These are phyloP conservation scores for Hermetia illucens DNA, from an alignment of 1,140 invertebrate species.

Conservation along the genomic window DNA sequence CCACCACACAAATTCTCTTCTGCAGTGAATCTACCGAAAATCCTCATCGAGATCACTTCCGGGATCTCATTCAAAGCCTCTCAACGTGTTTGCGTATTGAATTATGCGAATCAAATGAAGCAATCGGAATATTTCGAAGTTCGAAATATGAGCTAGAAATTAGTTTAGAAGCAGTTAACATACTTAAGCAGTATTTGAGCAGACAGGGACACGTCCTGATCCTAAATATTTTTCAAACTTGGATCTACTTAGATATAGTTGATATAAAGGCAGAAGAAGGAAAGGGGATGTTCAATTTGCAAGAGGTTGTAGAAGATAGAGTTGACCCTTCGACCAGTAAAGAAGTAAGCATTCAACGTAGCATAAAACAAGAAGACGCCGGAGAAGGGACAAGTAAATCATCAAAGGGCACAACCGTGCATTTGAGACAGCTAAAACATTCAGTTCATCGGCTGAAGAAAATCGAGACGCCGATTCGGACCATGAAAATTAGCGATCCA, in stretches of 20 bases:
- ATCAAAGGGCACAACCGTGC: neutral
- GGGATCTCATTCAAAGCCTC: conserved; percentile 23
- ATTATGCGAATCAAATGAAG: conserved; percentile 16
- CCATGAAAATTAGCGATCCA: conserved; percentile 17
- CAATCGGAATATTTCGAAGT: conserved; percentile 22
- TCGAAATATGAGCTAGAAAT: conserved; percentile 51
- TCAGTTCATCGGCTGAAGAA: neutral
- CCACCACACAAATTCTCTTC: conserved; percentile 34
- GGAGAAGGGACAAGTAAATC: neutral
- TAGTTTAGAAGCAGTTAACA: conserved; percentile 45
- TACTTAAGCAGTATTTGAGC: conserved; percentile 45
- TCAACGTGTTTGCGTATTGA: conserved; percentile 23
- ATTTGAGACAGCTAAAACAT: neutral
- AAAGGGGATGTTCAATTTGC: too few relatives aligned
- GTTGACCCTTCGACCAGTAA: conserved; percentile 12
- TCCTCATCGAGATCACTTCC: conserved; percentile 21
- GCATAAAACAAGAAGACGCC: neutral
- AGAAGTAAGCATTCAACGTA: too few relatives aligned
- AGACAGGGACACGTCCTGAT: conserved; percentile 51
- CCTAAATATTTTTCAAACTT: conserved; percentile 48
- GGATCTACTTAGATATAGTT: conserved; percentile 41
- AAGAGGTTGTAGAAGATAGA: too few relatives aligned
- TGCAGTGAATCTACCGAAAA: conserved; percentile 26
- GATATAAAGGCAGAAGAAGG: conserved; percentile 22
- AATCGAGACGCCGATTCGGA: conserved; percentile 1